Conservation (phyloP, 2,888 invertebrate species). For the Leptothorax acervorum region DNA sequence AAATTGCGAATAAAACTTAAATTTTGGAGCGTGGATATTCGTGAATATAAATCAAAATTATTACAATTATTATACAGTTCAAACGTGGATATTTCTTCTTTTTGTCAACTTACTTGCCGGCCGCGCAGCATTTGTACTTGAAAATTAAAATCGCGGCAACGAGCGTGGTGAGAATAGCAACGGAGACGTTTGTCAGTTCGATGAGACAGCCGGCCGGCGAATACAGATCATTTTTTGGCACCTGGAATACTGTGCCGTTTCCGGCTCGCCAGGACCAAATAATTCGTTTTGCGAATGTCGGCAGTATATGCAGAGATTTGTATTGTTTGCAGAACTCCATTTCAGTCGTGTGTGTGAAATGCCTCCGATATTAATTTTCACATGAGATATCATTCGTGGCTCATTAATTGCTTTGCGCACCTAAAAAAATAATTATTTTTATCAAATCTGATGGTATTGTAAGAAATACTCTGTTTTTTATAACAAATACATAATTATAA, state of each 20-base stretch:
- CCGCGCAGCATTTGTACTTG: constrained; percentile 66
- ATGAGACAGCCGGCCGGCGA: constrained; percentile 68
- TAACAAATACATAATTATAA: background rate
- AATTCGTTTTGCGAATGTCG: constrained; percentile 67
- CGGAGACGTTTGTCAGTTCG: constrained; percentile 72
- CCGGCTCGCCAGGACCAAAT: constrained; percentile 74
- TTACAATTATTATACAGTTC: background rate
- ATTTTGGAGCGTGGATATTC: background rate
- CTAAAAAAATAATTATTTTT: background rate
- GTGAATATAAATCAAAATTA: background rate
- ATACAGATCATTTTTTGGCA: constrained; percentile 62
- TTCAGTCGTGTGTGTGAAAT: background rate
- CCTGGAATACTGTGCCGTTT: constrained; percentile 73
- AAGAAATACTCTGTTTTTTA: background rate
- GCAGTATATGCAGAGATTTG: constrained; percentile 70
- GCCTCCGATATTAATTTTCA: constrained; percentile 7
- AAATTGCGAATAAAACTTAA: background rate
- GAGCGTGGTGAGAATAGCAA: constrained; percentile 63
- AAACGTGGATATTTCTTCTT: background rate
- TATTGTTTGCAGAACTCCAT: constrained; percentile 63
- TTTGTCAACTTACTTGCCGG: constrained; percentile 65
- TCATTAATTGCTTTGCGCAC: background rate
- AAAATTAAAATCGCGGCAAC: constrained; percentile 63
- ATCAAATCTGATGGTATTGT: background rate
- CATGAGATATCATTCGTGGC: background rate